These are phyloP conservation scores for Ptiloglossa arizonensis DNA, from an alignment of 1,140 invertebrate species.

Conservation along the genomic window DNA sequence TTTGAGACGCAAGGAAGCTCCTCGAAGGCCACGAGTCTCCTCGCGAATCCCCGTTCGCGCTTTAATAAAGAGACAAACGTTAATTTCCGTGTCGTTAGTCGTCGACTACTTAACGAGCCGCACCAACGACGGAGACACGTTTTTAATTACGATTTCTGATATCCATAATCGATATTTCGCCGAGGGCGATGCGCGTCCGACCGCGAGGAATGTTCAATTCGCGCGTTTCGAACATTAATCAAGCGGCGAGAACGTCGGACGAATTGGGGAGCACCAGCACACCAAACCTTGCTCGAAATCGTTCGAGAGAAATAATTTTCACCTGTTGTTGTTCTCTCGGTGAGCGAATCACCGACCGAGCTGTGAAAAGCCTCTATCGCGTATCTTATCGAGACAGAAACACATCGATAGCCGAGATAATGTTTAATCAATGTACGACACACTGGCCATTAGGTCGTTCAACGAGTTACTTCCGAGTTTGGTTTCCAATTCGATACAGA, in stretches of 20 bases:
- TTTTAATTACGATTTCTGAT: slow-evolving; percentile 47
- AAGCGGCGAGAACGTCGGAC: not conserved
- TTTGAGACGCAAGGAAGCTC: too few relatives aligned
- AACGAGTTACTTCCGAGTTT: too few relatives aligned
- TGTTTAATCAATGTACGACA: slow-evolving; percentile 27
- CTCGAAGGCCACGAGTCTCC: too few relatives aligned
- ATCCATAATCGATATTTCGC: slow-evolving; percentile 38
- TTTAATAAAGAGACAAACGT: slow-evolving; percentile 10
- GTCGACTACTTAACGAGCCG: slow-evolving; percentile 12
- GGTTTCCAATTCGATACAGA: too few relatives aligned
- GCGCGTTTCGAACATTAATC: slow-evolving; percentile 38
- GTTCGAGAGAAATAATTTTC: slow-evolving; percentile 28
- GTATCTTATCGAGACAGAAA: slow-evolving; percentile 29
- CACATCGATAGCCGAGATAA: slow-evolving; percentile 25
- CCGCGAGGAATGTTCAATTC: slow-evolving; percentile 36
- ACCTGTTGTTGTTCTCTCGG: slow-evolving; percentile 12
- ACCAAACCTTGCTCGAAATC: not conserved
- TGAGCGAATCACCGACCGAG: too few relatives aligned
- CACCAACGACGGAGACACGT: slow-evolving; percentile 35
- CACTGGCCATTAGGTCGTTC: not conserved
- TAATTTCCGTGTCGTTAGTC: slow-evolving; percentile 28
- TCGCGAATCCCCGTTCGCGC: too few relatives aligned
- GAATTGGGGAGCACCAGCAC: not conserved
- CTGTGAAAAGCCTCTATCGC: not conserved
- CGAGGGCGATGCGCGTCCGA: not conserved